Base-by-base conservation (phyloP, 2,888 invertebrate species). In the Himalopsyche anomala region DNA sequence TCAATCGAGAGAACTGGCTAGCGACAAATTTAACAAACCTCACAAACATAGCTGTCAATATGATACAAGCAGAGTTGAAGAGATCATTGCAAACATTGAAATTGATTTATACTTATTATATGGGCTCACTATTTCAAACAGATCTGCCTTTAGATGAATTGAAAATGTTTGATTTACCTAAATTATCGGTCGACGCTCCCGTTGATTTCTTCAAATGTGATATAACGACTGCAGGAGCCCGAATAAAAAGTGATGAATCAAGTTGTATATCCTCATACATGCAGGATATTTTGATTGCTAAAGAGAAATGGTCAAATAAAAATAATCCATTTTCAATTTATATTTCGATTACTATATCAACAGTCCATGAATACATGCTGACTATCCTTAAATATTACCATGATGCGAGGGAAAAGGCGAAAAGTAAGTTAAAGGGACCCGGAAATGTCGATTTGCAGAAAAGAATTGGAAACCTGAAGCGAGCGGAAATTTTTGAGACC, bases 31-130 rank as follows among this genome's bases (percentile, higher is more conserved):
- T 94, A 8, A 92, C 92, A 28, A 91, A 93, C 81, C 91, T 95
- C 89, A 91, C 91, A 2, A 95, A 95, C 89, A 91, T 93, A 45
- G 95, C 93, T 88, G 91, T 94, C 80, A 93, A 92, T 2, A 92
- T 93, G 80, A 91, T 95, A 91, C 95, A 95, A 90, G 89, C 93
- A n/a, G 95, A 96, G 91, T 82, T 94, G 15, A 95, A 95, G 45
- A 83, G 85, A 56, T n/a, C 83, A 36, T 56, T 80, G 45, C 74
- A 80, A 62, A 85, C 82, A 19, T 38, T 85, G 38, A 45, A 80
- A 56, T 51, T 85, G 36, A 51, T 85, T 40, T 83, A 19, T 19
- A 62, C 42, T 38, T 85, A 83, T 80, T 85, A 85, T 38, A 83
- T 85, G 36, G 40, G 36, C 36, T 69, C 28, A 36, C 83, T 80